phyloP scores from a whole-genome alignment of 1,140 invertebrate species.

The Drosophila hydei region DNA sequence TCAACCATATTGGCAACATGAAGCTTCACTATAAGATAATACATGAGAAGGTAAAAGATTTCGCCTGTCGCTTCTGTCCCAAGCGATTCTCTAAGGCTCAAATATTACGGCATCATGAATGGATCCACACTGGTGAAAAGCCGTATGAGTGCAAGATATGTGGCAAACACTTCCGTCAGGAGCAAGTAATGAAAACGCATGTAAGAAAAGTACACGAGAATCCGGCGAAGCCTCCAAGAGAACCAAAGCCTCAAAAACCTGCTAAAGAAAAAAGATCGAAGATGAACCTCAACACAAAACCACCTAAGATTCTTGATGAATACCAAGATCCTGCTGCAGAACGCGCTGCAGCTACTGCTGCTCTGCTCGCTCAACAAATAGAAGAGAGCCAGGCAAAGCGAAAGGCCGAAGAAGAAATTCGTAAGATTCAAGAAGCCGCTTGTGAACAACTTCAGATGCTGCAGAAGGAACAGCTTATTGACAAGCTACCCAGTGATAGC shows the following conservation, averaged over 20 bases:
- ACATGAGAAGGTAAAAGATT: conserved; percentile 79
- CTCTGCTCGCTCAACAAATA: conserved; percentile 64
- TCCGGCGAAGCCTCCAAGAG: conserved; percentile 49
- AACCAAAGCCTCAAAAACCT: conserved; percentile 35
- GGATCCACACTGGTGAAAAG: conserved; percentile 84
- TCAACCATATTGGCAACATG: conserved; percentile 76
- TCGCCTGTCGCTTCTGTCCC: conserved; percentile 77
- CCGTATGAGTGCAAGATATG: conserved; percentile 75
- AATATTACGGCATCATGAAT: conserved; percentile 76
- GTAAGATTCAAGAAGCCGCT: conserved; percentile 74
- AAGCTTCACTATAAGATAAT: conserved; percentile 79
- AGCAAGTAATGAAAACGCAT: conserved; percentile 71
- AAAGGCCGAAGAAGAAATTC: conserved; percentile 64
- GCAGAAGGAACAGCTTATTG: conserved; percentile 55
- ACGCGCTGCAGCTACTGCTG: conserved; percentile 67
- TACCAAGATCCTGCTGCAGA: conserved; percentile 70
- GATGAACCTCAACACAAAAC: conserved; percentile 35
- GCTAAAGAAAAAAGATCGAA: conserved; percentile 49
- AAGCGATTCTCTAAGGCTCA: conserved; percentile 79
- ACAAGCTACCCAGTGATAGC: conserved; percentile 62
- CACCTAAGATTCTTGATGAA: conserved; percentile 65
- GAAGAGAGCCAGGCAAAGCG: conserved; percentile 72
- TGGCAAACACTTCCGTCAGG: conserved; percentile 75
- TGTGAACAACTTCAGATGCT: conserved; percentile 69
- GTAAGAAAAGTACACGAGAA: conserved; percentile 69